Evolutionary conservation across 2,888 invertebrate species (phyloP).

Genomic region (Trissolcus japonicus): DNA sequence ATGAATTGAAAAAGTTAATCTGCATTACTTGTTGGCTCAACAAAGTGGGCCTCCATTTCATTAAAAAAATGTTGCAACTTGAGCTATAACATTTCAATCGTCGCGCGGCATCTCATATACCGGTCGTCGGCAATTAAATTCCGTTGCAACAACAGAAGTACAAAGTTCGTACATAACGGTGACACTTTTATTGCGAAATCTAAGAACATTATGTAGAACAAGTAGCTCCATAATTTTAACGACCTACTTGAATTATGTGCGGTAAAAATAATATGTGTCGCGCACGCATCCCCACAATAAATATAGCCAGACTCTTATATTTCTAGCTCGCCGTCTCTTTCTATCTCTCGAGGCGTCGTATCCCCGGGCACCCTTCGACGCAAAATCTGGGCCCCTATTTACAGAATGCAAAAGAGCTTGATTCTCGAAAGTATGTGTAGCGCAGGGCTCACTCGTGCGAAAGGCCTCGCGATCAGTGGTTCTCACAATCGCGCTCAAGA

Average conservation of each 20-base stretch:
- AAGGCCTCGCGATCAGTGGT: slow-evolving; percentile 55
- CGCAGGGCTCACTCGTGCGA: slow-evolving; percentile 54
- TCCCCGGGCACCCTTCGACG: slow-evolving; percentile 26
- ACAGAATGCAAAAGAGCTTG: slow-evolving; percentile 42
- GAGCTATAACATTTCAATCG: slow-evolving; percentile 35
- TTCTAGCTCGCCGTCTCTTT: slow-evolving; percentile 14
- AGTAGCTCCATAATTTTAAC: slow-evolving; percentile 71
- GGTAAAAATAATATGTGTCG: slow-evolving; percentile 72
- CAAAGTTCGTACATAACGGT: slow-evolving; percentile 30
- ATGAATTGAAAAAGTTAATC: no score
- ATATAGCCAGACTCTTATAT: slow-evolving; percentile 62
- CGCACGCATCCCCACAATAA: slow-evolving; percentile 72
- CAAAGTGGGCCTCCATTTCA: slow-evolving; percentile 21
- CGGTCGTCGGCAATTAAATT: slow-evolving; percentile 36
- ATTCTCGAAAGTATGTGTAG: slow-evolving; percentile 51
- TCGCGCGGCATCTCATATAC: slow-evolving; percentile 9
- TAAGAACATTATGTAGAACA: slow-evolving; percentile 57
- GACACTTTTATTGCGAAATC: slow-evolving; percentile 48
- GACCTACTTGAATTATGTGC: slow-evolving; percentile 73
- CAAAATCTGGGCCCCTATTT: slow-evolving; percentile 41
- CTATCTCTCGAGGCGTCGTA: slow-evolving; percentile 18
- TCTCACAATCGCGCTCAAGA: slow-evolving; percentile 52
- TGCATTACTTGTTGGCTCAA: slow-evolving; percentile 24
- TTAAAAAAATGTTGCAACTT: slow-evolving; percentile 21
- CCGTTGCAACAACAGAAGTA: slow-evolving; percentile 25